Evolutionary conservation across 2,797 vertebrate species (phyloP), one percentile per base, ranked within the genome.

Genomic region (Gambusia yucatana): DNA sequence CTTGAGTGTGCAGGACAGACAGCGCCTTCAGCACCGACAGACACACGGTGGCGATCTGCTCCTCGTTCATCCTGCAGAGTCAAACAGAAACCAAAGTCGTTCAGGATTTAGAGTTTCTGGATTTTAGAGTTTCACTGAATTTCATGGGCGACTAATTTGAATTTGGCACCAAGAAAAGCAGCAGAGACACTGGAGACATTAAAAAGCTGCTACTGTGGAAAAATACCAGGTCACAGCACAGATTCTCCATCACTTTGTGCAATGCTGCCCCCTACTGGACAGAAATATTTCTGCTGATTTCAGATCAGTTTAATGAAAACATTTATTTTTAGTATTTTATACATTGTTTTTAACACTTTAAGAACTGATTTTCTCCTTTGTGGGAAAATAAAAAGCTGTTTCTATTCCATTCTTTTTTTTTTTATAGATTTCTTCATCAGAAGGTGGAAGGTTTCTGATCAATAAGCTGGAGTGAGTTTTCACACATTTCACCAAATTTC

Each of bases 1-100:
- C 98, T 91, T 99, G 98, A 0, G 96, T 95, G 4, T 99, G 98
- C 6, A 99, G 96, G 76, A 98, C 96, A 0, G 98, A 95, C 79
- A 99, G 73, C 0, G 97, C 98, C 91, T 97, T 97, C 65, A 99
- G 95, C 57, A 99, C 98, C 0, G 97, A 97, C 86, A 97, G 88
- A 84, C 98, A 99, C 80, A 99, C 98, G 0, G 98, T 96, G 0
- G 98, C 97, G 0, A 99, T 99, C 96, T 99, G 98, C 86, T 99
- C 98, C 90, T 99, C 98, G 0, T 97, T 98, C 98, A 99, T 98
- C 94, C 98, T 98, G 83, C 5, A 81, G 50, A 50, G 10, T 3
- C 47, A 72, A 25, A 39, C 67, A 11, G 4, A 9, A 41, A 44
- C 17, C 39, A 44, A 25, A 22, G 20, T 14, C 41, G 3, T 44